phyloP scores from a whole-genome alignment of 2,888 invertebrate species.

The Megaustenia siamemsis region DNA sequence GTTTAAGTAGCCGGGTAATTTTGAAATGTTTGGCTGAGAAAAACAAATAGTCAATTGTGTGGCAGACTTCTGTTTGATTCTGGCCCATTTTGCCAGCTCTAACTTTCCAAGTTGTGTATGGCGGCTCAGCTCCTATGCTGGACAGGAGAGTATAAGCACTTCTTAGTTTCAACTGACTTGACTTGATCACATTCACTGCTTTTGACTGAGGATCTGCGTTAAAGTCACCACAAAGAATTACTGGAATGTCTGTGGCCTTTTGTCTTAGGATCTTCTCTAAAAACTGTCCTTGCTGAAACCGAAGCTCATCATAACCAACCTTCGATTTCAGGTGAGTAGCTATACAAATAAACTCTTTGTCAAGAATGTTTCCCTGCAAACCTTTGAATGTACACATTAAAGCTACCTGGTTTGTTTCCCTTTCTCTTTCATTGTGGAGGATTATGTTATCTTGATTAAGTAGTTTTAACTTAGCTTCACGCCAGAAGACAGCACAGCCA shows the following conservation, averaged over 20 bases:
- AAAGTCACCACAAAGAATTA: conserved; percentile 87
- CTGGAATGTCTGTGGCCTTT: conserved; percentile 79
- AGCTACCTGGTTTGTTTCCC: conserved; percentile 82
- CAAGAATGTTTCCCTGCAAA: conserved; percentile 80
- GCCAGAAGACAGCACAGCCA: conserved; percentile 88
- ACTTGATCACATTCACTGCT: conserved; percentile 84
- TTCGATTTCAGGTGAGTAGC: conserved; percentile 89
- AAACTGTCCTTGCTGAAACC: conserved; percentile 70
- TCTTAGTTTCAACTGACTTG: conserved; percentile 65
- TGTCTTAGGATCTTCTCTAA: conserved; percentile 64
- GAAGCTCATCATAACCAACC: conserved; percentile 81
- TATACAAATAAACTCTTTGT: conserved; percentile 84
- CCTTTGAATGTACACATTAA: conserved; percentile 81
- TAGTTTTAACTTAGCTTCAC: conserved; percentile 84
- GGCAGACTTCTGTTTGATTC: conserved; percentile 86
- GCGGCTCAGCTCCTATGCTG: conserved; percentile 83
- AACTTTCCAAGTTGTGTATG: conserved; percentile 88
- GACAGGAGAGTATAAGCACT: conserved; percentile 77
- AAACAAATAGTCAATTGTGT: conserved; percentile 86
- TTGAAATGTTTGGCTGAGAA: conserved; percentile 81
- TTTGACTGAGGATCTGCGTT: conserved; percentile 88
- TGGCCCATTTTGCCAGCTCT: conserved; percentile 81
- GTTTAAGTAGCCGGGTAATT: conserved; percentile 83
- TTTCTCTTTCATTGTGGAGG: conserved; percentile 57
- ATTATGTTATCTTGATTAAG: conserved; percentile 73